Base-by-base conservation (phyloP, 2,113 vertebrate genomes). In the Microtus montanus region DNA sequence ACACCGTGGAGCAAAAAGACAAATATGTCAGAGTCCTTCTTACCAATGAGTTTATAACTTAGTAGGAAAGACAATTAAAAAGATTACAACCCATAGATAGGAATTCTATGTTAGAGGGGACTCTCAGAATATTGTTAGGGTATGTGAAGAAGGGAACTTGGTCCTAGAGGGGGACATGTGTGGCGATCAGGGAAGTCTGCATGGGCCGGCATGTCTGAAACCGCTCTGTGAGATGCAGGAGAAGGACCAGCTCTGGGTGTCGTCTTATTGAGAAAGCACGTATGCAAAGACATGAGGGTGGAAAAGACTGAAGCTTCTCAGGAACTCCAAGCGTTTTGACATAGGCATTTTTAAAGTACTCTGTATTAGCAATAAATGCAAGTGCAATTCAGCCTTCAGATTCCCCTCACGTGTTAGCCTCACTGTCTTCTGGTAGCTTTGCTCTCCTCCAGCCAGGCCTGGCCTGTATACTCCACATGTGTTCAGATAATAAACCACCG, bases 21-120 rank as follows among this genome's bases (percentile, higher is more conserved):
- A 95, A 89, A 73, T 89, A 87, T 19, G 68, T 70, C 38, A 82
- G 90, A 88, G 41, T 73, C 28, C 35, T 93, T 91, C 71, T 92
- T 84, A 58, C 63, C 54, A 41, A 35, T 30, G 61, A 90, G 30
- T 92, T 94, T 80, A 44, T 38, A 83, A 90, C 91, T 92, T 92
- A 71, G n/a, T 77, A 80, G 17, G 61, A 75, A 94, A 95, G 38
- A 75, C 3, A 73, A 78, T 85, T 77, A n/a, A 90, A 38, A 54
- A 49, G 89, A 71, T 58, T 84, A 35, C 6, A 90, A 83, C 7
- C 22, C 58, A 82, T 35, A 68, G 15, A 71, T 30, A 89, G 12
- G 66, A 44, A 79, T 19, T 64, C n/a, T 73, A 0, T 78, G 28
- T 44, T 89, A 54, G 79, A 97, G 85, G 30, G 24, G 77, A 95